These are phyloP conservation scores for Bradypodion ventrale DNA, from an alignment of 2,797 vertebrate species.

Conservation along the genomic window DNA sequence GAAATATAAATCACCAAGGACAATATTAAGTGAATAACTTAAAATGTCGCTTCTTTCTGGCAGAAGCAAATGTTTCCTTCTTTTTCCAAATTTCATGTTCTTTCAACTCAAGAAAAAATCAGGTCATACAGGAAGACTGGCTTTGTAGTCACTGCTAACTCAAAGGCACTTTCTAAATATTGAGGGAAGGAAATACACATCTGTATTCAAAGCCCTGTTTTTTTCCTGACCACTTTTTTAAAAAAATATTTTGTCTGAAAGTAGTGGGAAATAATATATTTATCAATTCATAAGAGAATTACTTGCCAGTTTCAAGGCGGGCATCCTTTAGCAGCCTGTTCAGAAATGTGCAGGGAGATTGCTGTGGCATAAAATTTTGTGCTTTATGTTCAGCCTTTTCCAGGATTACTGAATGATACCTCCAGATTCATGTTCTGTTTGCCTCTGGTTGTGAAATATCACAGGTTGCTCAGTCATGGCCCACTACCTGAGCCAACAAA, in stretches of 20 bases:
- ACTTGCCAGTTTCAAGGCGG: too few relatives aligned
- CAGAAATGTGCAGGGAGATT: background rate
- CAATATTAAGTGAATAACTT: background rate
- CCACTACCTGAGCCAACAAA: too few relatives aligned
- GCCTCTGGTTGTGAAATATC: too few relatives aligned
- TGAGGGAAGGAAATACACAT: background rate
- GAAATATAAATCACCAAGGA: background rate
- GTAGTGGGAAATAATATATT: background rate
- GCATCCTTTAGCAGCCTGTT: background rate
- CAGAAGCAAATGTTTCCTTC: background rate
- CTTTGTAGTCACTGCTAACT: too few relatives aligned
- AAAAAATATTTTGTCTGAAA: background rate
- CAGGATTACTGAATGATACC: background rate
- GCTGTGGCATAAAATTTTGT: background rate
- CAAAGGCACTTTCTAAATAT: too few relatives aligned
- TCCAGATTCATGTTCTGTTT: background rate
- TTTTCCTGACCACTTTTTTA: background rate
- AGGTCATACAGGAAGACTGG: slow-evolving; percentile 3
- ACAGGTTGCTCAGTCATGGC: too few relatives aligned
- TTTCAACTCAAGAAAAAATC: background rate
- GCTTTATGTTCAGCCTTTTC: background rate
- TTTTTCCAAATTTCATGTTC: background rate
- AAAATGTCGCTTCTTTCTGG: background rate
- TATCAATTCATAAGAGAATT: too few relatives aligned
- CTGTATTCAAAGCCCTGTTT: background rate